phyloP scores from a whole-genome alignment of 1,140 invertebrate genomes.

The Mycetomoellerius zeteki region DNA sequence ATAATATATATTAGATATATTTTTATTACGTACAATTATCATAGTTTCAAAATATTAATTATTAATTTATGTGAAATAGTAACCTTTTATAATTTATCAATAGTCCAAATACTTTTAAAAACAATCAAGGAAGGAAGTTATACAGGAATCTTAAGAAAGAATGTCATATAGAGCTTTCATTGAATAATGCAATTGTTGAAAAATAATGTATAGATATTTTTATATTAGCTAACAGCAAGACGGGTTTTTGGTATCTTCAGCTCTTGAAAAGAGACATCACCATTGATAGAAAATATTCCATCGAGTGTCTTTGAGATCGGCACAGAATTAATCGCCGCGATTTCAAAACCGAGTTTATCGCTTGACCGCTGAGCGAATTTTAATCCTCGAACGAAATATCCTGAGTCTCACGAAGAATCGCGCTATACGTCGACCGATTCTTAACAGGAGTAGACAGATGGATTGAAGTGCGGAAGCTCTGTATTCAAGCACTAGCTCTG shows the following conservation, averaged over 20 bases:
- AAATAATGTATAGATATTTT: background rate
- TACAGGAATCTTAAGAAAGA: too few species aligned
- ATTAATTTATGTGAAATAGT: too few species aligned
- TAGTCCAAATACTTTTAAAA: too few species aligned
- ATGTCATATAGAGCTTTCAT: background rate
- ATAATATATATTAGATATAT: background rate
- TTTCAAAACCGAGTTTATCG: constrained; percentile 57
- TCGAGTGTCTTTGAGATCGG: background rate
- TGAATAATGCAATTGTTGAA: background rate
- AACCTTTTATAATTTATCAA: too few species aligned
- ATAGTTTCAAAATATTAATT: too few species aligned
- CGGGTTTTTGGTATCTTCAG: background rate
- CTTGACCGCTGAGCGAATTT: constrained; percentile 56
- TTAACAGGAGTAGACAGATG: constrained; percentile 82
- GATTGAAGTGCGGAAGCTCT: constrained; percentile 81
- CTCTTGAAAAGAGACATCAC: background rate
- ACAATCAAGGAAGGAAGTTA: too few species aligned
- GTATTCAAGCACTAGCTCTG: constrained; percentile 79
- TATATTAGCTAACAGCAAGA: background rate
- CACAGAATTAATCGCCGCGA: constrained; percentile 8
- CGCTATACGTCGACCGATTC: constrained; percentile 65
- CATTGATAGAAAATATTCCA: background rate
- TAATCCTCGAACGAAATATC: constrained; percentile 57
- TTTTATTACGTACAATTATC: too few species aligned
- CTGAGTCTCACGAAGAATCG: background rate